Conservation (phyloP, 37 sponge, comb jelly and placozoan species). For the Bolinopsis microptera region DNA sequence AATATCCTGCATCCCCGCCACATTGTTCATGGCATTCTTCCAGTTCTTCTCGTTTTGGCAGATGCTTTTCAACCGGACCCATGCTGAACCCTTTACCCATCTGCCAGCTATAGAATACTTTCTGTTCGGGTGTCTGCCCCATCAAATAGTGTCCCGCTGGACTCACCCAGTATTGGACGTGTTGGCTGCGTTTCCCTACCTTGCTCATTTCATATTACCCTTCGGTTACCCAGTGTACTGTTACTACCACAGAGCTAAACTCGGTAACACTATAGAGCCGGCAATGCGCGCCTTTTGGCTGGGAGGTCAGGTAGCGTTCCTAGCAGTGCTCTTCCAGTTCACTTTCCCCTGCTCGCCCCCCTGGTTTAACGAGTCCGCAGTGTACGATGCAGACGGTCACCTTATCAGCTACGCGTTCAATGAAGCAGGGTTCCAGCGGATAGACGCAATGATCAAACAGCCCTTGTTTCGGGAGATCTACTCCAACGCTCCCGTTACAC, state of each 20-base stretch:
- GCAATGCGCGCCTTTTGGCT: not conserved
- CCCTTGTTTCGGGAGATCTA: slow-evolving; percentile 34
- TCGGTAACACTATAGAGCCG: slow-evolving; percentile 47
- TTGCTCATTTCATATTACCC: slow-evolving; percentile 19
- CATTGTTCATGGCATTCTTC: slow-evolving; percentile 36
- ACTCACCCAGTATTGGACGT: slow-evolving; percentile 27
- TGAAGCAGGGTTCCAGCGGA: slow-evolving; percentile 27
- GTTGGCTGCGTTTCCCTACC: not conserved
- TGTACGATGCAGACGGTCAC: not conserved
- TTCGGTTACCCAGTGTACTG: slow-evolving; percentile 55
- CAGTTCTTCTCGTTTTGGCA: slow-evolving; percentile 51
- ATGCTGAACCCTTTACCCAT: not conserved
- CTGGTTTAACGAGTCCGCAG: slow-evolving; percentile 45
- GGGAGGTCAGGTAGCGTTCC: not conserved
- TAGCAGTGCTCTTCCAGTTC: slow-evolving; percentile 32
- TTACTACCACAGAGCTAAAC: slow-evolving; percentile 21
- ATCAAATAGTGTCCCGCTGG: slow-evolving; percentile 12
- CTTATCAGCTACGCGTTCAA: not conserved
- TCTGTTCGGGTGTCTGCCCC: slow-evolving; percentile 54
- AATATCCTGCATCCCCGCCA: slow-evolving; percentile 30
- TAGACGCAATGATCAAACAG: not conserved
- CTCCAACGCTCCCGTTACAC: slow-evolving; percentile 14
- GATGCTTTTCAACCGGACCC: not conserved
- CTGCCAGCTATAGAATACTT: slow-evolving; percentile 9
- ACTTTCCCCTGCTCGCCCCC: slow-evolving; percentile 28